Conservation (phyloP, 2,797 vertebrate species). For the Syngnathus acus region DNA sequence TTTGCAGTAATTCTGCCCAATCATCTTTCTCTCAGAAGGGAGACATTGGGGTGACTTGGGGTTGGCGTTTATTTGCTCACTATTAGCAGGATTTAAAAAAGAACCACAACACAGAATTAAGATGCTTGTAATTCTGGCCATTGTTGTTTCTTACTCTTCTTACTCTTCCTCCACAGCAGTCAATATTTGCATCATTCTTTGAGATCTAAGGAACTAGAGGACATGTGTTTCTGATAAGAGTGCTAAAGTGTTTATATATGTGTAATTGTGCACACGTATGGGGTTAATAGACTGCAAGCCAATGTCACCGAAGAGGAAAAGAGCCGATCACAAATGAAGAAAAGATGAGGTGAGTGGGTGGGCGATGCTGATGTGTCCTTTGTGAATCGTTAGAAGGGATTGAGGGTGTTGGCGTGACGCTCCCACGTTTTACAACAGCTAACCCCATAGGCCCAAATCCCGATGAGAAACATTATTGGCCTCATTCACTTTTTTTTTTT, state of each 20-base stretch:
- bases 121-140: background rate
- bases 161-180: background rate
- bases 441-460: background rate
- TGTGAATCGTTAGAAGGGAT: slow-evolving; percentile 5
- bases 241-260: background rate
- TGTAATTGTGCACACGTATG: background rate
- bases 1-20: slow-evolving; percentile 53
- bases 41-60: slow-evolving; percentile 6
- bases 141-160: slow-evolving; percentile 1
- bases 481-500: background rate
- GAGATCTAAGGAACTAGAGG: background rate
- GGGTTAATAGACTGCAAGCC: background rate
- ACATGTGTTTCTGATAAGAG: slow-evolving; percentile 5
- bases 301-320: background rate
- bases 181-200: background rate
- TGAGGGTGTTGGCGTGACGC: slow-evolving; percentile 2
- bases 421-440: background rate
- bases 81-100: background rate
- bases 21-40: slow-evolving; percentile 38
- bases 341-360: slow-evolving; percentile 2
- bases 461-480: background rate
- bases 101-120: background rate
- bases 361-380: background rate
- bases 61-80: background rate
- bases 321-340: background rate